Conservation (phyloP, 2,888 invertebrate species). For the Phania funesta region DNA sequence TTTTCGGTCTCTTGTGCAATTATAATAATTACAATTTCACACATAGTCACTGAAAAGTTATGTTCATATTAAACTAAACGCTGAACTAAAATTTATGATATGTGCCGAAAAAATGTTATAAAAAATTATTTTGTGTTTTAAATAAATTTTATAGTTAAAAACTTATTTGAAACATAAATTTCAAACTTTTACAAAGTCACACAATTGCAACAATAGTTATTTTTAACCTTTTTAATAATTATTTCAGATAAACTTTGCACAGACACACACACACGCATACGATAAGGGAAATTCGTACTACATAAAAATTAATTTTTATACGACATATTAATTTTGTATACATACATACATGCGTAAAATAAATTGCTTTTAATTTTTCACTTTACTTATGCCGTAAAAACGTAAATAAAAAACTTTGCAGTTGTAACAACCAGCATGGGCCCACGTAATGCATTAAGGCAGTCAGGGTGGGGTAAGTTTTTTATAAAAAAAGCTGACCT, state of each 20-base stretch:
- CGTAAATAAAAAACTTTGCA: slow-evolving; percentile 15
- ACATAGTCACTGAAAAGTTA: neutral
- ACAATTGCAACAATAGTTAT: slow-evolving; percentile 73
- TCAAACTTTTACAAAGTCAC: slow-evolving; percentile 52
- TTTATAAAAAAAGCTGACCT: slow-evolving; percentile 57
- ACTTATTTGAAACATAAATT: slow-evolving; percentile 63
- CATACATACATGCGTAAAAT: slow-evolving; percentile 71
- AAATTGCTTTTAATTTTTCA: slow-evolving; percentile 80
- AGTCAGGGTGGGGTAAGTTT: slow-evolving; percentile 41
- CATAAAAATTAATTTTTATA: slow-evolving; percentile 64
- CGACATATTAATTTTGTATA: slow-evolving; percentile 55
- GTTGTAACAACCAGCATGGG: slow-evolving; percentile 27
- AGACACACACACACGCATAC: slow-evolving; percentile 4
- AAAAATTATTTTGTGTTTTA: neutral
- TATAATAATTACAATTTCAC: slow-evolving; percentile 11
- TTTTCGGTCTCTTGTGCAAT: neutral
- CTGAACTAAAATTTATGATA: slow-evolving; percentile 45
- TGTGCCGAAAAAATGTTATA: neutral
- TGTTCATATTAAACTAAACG: slow-evolving; percentile 10
- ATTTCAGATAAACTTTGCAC: slow-evolving; percentile 40
- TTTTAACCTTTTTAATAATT: slow-evolving; percentile 41
- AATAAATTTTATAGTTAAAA: slow-evolving; percentile 56
- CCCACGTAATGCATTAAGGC: slow-evolving; percentile 2
- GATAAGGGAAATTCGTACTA: neutral
- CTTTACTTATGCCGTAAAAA: slow-evolving; percentile 60